phyloP scores from a whole-genome alignment of 2,797 vertebrate genomes.

The Mus caroli region DNA sequence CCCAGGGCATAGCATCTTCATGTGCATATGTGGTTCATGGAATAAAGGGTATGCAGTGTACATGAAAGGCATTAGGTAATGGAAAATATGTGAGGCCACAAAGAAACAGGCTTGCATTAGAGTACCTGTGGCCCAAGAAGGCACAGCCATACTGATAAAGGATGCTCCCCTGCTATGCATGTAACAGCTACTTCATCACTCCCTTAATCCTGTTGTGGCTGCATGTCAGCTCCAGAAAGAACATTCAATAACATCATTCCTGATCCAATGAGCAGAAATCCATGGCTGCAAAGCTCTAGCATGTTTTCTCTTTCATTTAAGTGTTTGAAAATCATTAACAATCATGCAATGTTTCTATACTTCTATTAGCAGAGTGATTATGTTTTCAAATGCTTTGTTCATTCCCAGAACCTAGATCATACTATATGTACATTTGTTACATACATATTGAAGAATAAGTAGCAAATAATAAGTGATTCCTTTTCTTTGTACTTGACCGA shows the following conservation, averaged over 20 bases:
- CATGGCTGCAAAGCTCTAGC: not conserved
- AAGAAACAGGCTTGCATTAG: not conserved
- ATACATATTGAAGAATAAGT: not conserved
- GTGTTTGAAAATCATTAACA: not conserved
- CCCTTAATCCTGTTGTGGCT: not conserved
- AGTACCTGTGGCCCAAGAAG: not conserved
- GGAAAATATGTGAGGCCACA: not conserved
- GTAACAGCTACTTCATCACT: not conserved
- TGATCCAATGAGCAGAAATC: not conserved
- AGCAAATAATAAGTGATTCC: not conserved
- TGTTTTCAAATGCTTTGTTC: not conserved
- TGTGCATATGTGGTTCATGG: not conserved
- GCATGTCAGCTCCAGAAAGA: not conserved
- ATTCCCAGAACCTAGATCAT: not conserved
- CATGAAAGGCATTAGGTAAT: not conserved
- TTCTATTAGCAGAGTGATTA: not conserved
- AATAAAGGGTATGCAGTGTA: not conserved
- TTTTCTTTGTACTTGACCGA: not conserved
- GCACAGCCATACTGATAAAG: not conserved
- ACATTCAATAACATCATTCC: not conserved
- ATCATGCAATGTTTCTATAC: not conserved
- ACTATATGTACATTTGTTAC: not conserved
- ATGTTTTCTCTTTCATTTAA: not conserved
- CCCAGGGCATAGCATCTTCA: not conserved
- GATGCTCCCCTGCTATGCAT: not conserved